These are phyloP conservation scores for Ancistrus triradiatus DNA, from an alignment of 2,113 vertebrate species.

Conservation along the genomic window DNA sequence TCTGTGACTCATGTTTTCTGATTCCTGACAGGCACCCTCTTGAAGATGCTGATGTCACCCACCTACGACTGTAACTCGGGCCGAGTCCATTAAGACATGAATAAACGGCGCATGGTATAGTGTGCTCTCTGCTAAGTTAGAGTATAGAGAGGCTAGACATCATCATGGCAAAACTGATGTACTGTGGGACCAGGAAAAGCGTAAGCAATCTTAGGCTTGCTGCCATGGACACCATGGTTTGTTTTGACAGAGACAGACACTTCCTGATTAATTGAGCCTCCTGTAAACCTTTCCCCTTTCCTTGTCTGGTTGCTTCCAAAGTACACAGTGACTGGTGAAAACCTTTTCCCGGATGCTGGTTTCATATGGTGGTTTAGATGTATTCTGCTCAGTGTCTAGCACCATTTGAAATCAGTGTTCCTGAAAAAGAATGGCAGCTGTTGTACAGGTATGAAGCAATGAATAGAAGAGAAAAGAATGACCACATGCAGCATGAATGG, in stretches of 20 bases:
- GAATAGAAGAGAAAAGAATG: not conserved
- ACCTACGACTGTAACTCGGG: conserved; percentile 32
- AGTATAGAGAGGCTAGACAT: not conserved
- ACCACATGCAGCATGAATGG: not conserved
- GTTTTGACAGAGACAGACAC: conserved; percentile 32
- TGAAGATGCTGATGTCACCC: conserved; percentile 34
- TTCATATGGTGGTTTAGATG: conserved; percentile 82
- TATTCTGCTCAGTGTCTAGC: conserved; percentile 71
- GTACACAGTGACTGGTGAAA: not conserved
- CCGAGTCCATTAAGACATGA: conserved; percentile 15
- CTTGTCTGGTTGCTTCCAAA: not conserved
- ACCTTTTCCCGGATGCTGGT: conserved; percentile 75
- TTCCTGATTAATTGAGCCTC: conserved; percentile 17
- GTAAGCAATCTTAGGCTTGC: conserved; percentile 8
- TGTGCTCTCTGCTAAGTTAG: not conserved
- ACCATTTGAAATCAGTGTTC: conserved; percentile 88
- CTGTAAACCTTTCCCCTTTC: conserved; percentile 25
- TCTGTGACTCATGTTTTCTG: conserved; percentile 40
- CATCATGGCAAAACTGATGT: not conserved
- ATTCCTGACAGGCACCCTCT: conserved; percentile 27
- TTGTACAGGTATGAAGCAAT: not conserved
- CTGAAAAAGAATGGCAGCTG: conserved; percentile 62
- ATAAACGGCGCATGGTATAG: conserved; percentile 8
- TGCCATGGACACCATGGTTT: conserved; percentile 44
- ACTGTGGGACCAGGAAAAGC: not conserved